Evolutionary conservation across 2,888 invertebrate species (phyloP), one percentile per base, ranked within the genome.

Genomic region (Drosophila kanekoi): DNA sequence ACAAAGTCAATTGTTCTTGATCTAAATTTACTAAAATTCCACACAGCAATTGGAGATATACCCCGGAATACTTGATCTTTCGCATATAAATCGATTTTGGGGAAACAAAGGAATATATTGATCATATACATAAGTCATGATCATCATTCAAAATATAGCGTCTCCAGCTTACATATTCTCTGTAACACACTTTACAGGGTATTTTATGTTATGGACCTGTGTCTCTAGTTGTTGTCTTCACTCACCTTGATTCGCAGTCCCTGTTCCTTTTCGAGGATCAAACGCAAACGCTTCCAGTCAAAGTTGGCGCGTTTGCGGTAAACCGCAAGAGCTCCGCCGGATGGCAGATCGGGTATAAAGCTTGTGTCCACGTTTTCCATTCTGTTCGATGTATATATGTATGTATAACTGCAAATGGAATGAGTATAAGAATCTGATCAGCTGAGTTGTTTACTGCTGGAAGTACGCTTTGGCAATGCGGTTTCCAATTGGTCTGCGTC

Each of bases 211-310:
- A n/a, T n/a, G n/a, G n/a, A n/a, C n/a, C n/a, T n/a, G n/a, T n/a
- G n/a, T n/a, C n/a, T n/a, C n/a, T n/a, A n/a, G n/a, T n/a, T n/a
- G n/a, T n/a, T n/a, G n/a, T n/a, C n/a, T 4, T 3, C 0, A 79
- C 91, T 92, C 92, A 98, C 98, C 95, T 97, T 97, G 66, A 96
- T 94, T 90, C 94, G 94, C 35, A 98, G 92, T 70, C 94, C 93
- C 52, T 96, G 95, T 87, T 96, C 95, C 74, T 96, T 96, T 91
- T 97, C 97, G 67, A 98, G 93, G 57, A 96, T 94, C 44, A 96
- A 90, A 90, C 96, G 96, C 92, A 98, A 94, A 71, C 94, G 94
- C 92, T 97, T 97, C 97, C 98, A 98, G 90, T 97, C 94, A 88
- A 98, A 98, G 14, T 95, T 95, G 1, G 97, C 96, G 74, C 94